A percentile compares a stretch with the other conserved stretches of the same genome.
Conservation (phyloP, 2,113 vertebrate species). For the Tychaedon coryphoeus region DNA sequence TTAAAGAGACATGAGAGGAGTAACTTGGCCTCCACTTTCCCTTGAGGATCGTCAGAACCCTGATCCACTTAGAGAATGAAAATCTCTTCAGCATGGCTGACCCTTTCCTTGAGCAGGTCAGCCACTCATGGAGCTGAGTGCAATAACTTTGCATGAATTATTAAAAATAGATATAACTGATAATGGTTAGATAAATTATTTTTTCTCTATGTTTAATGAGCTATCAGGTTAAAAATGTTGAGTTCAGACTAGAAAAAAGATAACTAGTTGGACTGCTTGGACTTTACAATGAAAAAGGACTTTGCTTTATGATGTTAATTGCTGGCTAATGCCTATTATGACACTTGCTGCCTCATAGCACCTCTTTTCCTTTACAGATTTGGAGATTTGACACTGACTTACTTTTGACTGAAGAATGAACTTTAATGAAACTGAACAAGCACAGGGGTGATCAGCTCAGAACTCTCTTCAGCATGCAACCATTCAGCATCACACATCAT, state of each 20-base stretch:
- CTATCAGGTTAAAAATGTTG: constrained; percentile 48
- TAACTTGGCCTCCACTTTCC: background rate
- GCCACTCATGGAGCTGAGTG: constrained; percentile 14
- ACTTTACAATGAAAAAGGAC: background rate
- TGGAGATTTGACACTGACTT: background rate
- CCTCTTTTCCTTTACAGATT: background rate
- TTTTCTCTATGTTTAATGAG: constrained; percentile 53
- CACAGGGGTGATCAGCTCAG: background rate
- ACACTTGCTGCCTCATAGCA: background rate
- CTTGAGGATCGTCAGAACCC: background rate
- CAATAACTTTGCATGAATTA: constrained; percentile 54
- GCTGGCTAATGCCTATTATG: background rate
- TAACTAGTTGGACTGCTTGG: background rate
- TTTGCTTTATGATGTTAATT: background rate
- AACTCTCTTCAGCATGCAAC: background rate
- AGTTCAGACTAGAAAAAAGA: constrained; percentile 9
- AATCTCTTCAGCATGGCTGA: background rate
- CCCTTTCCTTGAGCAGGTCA: background rate
- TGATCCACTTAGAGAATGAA: background rate
- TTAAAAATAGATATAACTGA: constrained; percentile 12
- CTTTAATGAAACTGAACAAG: background rate
- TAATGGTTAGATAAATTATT: constrained; percentile 64
- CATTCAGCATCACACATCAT: background rate
- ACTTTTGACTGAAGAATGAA: background rate
- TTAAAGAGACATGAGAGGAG: background rate